Percentiles rank a stretch among this genome's conserved stretches.
Evolutionary conservation across 1,140 invertebrate genomes (phyloP).

Genomic region (Drosophila chauvacae): DNA sequence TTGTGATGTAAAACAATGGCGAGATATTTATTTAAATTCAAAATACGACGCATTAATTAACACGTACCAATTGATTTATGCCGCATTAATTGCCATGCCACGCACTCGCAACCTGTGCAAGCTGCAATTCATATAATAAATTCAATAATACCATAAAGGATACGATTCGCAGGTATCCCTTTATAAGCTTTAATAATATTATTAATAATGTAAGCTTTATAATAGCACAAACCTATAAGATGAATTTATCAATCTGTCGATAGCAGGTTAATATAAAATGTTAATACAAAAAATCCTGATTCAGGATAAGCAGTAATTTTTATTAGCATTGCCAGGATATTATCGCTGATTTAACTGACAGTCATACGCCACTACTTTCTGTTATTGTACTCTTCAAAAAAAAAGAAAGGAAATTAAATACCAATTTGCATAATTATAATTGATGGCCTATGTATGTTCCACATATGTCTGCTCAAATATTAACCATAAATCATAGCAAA

Average conservation of each 20-base stretch:
- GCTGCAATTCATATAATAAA: slow-evolving; percentile 67
- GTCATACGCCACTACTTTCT: slow-evolving; percentile 1
- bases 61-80: slow-evolving; percentile 67
- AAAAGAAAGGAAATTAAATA: slow-evolving; percentile 1
- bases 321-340: slow-evolving; percentile 1
- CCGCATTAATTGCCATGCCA: slow-evolving; percentile 57
- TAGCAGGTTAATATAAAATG: background rate
- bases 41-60: slow-evolving; percentile 62
- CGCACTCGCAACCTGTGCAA: slow-evolving; percentile 29
- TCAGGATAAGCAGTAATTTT: background rate
- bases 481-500: slow-evolving; percentile 35
- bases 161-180: slow-evolving; percentile 24
- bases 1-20: slow-evolving; percentile 7
- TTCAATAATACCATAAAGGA: slow-evolving; percentile 30
- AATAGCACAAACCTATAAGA: no score
- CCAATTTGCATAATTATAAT: slow-evolving; percentile 49
- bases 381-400: background rate
- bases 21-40: slow-evolving; percentile 29
- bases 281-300: background rate
- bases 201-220: no score
- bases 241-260: background rate
- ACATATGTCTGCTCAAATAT: slow-evolving; percentile 48
- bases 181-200: background rate
- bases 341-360: background rate
- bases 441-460: slow-evolving; percentile 27